Percentiles rank a stretch among this genome's conserved stretches.
Evolutionary conservation across 2,113 vertebrate species (phyloP).

Genomic region (Nothoprocta perdicaria): DNA sequence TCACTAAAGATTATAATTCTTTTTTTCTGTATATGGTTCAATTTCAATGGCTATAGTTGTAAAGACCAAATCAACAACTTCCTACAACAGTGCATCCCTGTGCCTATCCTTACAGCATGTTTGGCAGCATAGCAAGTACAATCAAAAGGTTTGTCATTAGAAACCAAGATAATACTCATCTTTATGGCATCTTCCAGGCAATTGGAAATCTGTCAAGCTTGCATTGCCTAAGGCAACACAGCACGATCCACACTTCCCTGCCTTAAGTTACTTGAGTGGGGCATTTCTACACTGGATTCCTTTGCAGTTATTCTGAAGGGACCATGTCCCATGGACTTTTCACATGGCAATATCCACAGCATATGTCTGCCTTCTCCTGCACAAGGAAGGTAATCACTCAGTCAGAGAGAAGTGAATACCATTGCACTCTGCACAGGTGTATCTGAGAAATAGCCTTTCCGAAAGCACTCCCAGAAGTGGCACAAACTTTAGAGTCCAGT

Average conservation of each 20-base stretch:
- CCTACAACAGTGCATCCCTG: too few relatives aligned
- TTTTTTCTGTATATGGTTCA: neutral
- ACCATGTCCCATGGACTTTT: neutral
- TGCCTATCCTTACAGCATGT: too few relatives aligned
- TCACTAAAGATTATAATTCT: neutral
- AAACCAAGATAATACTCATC: too few relatives aligned
- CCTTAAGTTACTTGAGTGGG: neutral
- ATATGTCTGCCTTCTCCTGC: neutral
- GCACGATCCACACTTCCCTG: neutral
- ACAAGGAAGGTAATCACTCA: neutral
- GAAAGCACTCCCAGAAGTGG: neutral
- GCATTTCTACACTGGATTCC: neutral
- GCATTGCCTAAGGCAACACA: neutral
- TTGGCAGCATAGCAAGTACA: too few relatives aligned
- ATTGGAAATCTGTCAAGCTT: neutral
- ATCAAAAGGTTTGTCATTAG: too few relatives aligned
- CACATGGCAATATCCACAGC: accelerated
- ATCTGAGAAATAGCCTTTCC: neutral
- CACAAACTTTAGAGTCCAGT: neutral
- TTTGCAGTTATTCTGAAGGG: neutral
- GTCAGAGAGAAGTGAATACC: neutral
- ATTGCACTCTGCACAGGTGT: accelerated
- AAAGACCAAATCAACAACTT: neutral
- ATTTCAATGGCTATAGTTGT: neutral
- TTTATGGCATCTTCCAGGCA: neutral